Conservation (phyloP, 2,797 vertebrate species). For the Poecilia gillii region DNA sequence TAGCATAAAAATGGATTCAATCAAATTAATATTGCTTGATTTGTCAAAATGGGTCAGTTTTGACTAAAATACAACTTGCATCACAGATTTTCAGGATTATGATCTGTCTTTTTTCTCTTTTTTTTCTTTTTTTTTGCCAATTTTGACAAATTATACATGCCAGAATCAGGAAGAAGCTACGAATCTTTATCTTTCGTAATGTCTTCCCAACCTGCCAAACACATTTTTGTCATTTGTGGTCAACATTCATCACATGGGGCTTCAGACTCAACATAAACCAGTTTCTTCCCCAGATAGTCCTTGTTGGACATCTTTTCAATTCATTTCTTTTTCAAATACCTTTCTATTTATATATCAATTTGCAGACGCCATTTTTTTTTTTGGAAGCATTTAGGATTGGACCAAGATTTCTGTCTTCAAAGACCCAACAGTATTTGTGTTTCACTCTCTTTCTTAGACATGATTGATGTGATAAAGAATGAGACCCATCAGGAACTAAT, state of each 20-base stretch:
- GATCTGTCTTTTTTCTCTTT: background rate
- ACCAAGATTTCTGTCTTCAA: slow-evolving; percentile 19
- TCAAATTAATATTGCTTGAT: background rate
- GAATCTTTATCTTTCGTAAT: background rate
- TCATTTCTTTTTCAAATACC: background rate
- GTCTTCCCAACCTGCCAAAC: background rate
- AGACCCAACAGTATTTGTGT: slow-evolving; percentile 40
- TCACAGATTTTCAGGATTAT: background rate
- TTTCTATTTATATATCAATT: slow-evolving; percentile 13
- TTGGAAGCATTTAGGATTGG: background rate
- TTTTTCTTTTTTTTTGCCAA: background rate
- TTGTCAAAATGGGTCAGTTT: background rate
- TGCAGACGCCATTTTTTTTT: slow-evolving; percentile 18
- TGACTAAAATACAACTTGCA: background rate
- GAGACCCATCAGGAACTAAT: slow-evolving; percentile 77
- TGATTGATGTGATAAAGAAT: slow-evolving; percentile 76
- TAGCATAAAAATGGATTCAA: background rate
- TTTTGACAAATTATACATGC: background rate
- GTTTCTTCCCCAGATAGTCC: background rate
- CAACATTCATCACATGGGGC: background rate
- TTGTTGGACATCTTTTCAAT: background rate
- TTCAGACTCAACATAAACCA: background rate
- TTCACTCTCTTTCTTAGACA: slow-evolving; percentile 49
- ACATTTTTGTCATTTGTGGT: background rate
- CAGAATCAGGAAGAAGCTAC: background rate